Conservation (phyloP, 2,888 invertebrate genomes). For the Lymantria dispar region DNA sequence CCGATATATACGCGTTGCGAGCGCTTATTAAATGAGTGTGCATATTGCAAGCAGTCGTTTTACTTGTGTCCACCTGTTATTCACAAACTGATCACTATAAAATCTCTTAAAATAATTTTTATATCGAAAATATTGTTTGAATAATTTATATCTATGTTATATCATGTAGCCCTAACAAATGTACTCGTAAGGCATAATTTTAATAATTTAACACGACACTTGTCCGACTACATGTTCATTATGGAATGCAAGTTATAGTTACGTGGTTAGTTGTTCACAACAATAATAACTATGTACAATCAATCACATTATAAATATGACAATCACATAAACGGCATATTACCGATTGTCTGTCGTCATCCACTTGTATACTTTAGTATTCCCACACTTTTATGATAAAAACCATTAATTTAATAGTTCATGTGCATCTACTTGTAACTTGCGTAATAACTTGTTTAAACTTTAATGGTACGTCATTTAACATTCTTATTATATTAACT, state of each 20-base stretch:
- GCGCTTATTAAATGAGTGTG: too few relatives aligned
- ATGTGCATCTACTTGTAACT: not conserved
- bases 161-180: not conserved
- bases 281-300: not conserved
- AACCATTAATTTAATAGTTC: conserved; percentile 22
- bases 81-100: too few relatives aligned
- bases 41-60: too few relatives aligned
- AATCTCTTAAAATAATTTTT: too few relatives aligned
- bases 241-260: not conserved
- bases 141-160: not conserved
- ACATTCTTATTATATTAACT: too few relatives aligned
- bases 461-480: too few relatives aligned
- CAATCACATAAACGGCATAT: conserved; percentile 18
- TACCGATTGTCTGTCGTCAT: conserved; percentile 19
- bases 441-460: too few relatives aligned
- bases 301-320: conserved; percentile 20
- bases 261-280: not conserved
- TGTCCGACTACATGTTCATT: not conserved
- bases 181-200: not conserved
- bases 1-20: too few relatives aligned
- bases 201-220: not conserved
- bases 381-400: conserved; percentile 25
- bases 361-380: conserved; percentile 22
- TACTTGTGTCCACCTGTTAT: too few relatives aligned
- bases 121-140: too few relatives aligned